Evolutionary conservation across 2,888 invertebrate species (phyloP).

Genomic region (Pristionchus mayeri): DNA sequence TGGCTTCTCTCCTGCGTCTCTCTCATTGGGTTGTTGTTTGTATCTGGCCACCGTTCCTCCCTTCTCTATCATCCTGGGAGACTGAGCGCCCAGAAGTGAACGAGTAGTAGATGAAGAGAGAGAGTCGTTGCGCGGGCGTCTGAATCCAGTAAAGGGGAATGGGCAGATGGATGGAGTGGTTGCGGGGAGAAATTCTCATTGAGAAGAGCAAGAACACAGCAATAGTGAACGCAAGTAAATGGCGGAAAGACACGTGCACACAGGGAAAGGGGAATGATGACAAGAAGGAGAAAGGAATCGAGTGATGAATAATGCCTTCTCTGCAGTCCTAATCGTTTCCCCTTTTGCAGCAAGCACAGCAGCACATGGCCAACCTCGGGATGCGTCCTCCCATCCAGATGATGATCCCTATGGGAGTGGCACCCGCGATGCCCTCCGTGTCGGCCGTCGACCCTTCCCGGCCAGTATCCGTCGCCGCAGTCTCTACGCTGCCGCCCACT

Average conservation of each 20-base stretch:
- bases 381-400: slow-evolving; percentile 65
- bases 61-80: neutral
- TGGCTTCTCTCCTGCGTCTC: no score
- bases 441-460: slow-evolving; percentile 6
- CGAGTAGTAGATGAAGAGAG: neutral
- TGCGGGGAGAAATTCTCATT: neutral
- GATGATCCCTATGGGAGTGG: slow-evolving; percentile 54
- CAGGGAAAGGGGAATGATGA: neutral
- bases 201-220: neutral
- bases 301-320: neutral
- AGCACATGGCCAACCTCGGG: slow-evolving; percentile 65
- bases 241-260: neutral
- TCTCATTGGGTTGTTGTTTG: neutral
- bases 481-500: slow-evolving; percentile 24
- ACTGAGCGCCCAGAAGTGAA: neutral
- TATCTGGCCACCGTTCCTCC: neutral
- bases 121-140: no score
- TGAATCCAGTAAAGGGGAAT: neutral
- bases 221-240: neutral
- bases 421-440: slow-evolving; percentile 35
- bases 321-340: no score
- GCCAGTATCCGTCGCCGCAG: slow-evolving; percentile 5
- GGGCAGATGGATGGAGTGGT: neutral
- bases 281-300: neutral
- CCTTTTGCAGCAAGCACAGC: slow-evolving; percentile 61